Evolutionary conservation across 2,113 vertebrate genomes (phyloP), one percentile per base, ranked within the genome.

Genomic region (Chitala chitala): DNA sequence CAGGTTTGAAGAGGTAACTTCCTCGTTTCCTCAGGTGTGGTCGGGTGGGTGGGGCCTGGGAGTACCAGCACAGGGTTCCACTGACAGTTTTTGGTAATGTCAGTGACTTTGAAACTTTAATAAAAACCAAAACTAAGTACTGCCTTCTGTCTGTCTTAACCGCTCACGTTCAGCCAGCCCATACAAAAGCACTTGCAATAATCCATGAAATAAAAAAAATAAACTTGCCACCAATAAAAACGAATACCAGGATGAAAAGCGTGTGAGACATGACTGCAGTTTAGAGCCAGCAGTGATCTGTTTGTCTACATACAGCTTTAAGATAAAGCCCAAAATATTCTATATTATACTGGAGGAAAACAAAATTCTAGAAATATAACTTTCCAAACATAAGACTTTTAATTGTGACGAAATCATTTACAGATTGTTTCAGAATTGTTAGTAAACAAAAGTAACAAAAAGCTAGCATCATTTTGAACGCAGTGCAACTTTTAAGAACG

Each of bases 51-150:
- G 50, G 50, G 59, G 53, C 74, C 48, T 29, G 50, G 44, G 38
- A 12, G 61, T 54, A 42, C 77, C 56, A 29, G 64, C 51, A 74
- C 48, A 38, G 73, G 76, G 77, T 80, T 77, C 55, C 72, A 70
- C 69, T 50, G 9, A 42, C 20, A 13, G 38, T 40, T 44, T 44
- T 74, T 78, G 40, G 78, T 77, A 66, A 77, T 77, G 78, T 64
- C 48, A 83, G 78, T 77, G 81, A 73, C 80, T 81, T 84, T 59
- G 72, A 69, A 83, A 87, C 87, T 83, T 84, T 87, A 87, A 79
- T 72, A 75, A 79, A 79, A 69, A 33, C n/a, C 26, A 63, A 71
- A 71, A 71, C 5, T 24, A 31, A 54, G 38, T 20, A 69, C 13
- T 20, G 1, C 31, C 66, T 48, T 66, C 5, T 69, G 13, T 48